Evolutionary conservation across 2,113 vertebrate genomes (phyloP).

Genomic region (Falco punctatus): DNA sequence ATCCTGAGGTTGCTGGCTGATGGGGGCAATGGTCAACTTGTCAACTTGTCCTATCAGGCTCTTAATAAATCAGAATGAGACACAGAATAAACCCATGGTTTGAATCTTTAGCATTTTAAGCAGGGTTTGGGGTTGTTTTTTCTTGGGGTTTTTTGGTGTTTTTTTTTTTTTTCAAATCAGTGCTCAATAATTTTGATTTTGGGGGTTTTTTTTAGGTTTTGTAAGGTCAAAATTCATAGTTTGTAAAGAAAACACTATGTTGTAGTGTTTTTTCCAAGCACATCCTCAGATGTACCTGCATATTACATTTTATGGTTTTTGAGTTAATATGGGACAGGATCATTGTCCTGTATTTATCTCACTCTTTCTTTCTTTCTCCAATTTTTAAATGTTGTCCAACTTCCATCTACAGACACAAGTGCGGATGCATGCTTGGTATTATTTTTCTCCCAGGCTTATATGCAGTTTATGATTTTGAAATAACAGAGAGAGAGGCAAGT

Average conservation of each 20-base stretch:
- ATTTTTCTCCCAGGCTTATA: constrained; percentile 15
- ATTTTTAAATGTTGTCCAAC: not conserved
- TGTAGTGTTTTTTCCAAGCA: not conserved
- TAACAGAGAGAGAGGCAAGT: not conserved
- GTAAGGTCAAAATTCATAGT: not conserved
- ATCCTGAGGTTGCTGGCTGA: not conserved
- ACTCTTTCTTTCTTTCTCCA: not conserved
- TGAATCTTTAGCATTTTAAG: no score
- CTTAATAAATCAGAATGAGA: not conserved
- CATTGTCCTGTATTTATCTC: not conserved
- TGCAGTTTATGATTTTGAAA: constrained; percentile 31
- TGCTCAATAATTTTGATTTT: not conserved
- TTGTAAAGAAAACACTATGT: not conserved
- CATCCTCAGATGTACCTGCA: not conserved
- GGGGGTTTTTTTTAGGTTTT: not conserved
- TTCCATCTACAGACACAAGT: not conserved
- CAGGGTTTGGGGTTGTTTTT: no score
- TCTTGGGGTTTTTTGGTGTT: no score
- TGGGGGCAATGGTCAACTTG: not conserved
- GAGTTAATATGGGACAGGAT: not conserved
- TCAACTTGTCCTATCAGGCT: not conserved
- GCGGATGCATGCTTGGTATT: not conserved
- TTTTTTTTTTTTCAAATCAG: not conserved
- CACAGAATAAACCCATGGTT: not conserved
- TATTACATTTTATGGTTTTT: not conserved